Evolutionary conservation across 2,888 invertebrate genomes (phyloP), one percentile per base, ranked within the genome.

Genomic region (Polymixis lichenea): DNA sequence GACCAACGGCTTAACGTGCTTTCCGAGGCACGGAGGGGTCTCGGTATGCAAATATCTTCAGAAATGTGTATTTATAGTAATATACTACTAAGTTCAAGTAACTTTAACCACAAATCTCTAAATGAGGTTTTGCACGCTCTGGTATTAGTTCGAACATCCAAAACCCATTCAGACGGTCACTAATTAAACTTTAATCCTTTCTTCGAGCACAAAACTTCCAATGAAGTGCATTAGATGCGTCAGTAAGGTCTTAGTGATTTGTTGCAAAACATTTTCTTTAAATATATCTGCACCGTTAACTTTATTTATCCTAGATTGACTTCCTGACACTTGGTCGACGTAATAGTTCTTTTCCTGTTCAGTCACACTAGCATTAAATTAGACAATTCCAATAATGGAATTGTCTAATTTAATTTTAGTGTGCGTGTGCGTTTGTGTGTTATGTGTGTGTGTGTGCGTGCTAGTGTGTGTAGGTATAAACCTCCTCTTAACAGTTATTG

Each of bases 131-230:
- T n/a, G n/a, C 43, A 25, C n/a, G 64, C 17, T 13, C 51, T 22
- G 15, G 38, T 9, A 5, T 32, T 58, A 22, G 11, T n/a, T n/a
- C 51, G 38, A 60, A 61, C 17, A 25, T 51, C 46, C 0, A 2
- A 38, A 62, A 49, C 58, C 38, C 17, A 13, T 56, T 64, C 22
- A 28, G 62, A 64, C 8, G 53, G 51, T 67, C 46, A 15, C 51
- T 74, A 58, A 53, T 68, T 74, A 55, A 56, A 67, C 55, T 72
- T 67, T 32, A 68, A 67, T 80, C 22, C 56, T n/a, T 32, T 64
- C 11, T 19, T 38, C 28, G 25, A n/a, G 66, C 32, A 32, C 43
- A 32, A 17, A 78, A 73, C 51, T 80, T 78, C 15, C 4, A 49
- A 1, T 32, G 19, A 60, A 72, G 32, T 60, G n/a, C 62, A 56